Base-by-base conservation (phyloP, 1,140 invertebrate species). In the Heliconius melpomene region DNA sequence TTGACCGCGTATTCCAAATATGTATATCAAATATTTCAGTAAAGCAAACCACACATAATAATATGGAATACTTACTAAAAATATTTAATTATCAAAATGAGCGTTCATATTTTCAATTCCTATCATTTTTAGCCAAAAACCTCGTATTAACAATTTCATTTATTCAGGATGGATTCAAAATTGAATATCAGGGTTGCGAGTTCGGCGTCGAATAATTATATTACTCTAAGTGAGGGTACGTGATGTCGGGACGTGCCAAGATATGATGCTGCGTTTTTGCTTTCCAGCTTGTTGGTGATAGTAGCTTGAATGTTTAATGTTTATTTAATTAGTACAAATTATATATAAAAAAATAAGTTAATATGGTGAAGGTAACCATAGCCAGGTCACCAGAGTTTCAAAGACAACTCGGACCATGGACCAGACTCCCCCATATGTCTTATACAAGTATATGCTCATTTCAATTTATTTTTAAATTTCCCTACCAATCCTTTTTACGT, bases 191-290 rank as follows among this genome's bases (percentile, higher is more conserved):
- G 60, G 20, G 26, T 75, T 36, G 54, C 57, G 36, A 78, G 72
- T 75, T 78, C 74, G 66, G 76, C 71, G 72, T 76, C 66, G 57
- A 75, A 81, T 78, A 78, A 78, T 81, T 81, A 78, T 81, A 78
- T 81, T 74, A 72, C 76, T 46, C 38, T 78, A 78, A 78, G 57
- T 40, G 75, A 50, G 38, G 26, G 36, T 75, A 81, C 78, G 80
- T 78, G 76, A 78, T 70, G 26, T 7, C 16, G 76, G 23, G 72
- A 72, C 76, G 75, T 81, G 79, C 72, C 76, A 81, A 77, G 26
- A 40, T 52, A 23, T 3, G 26, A 16, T 72, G 76, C 76, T 32
- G 23, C 46, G 20, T 72, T 77, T 52, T 71, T 72, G 5, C 50
- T 29, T 32, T 26, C 29, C 18, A 54, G 18, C 32, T 29, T 38